These are phyloP conservation scores for Pseudanteris insignis DNA, from an alignment of 2,888 invertebrate genomes.

Conservation along the genomic window DNA sequence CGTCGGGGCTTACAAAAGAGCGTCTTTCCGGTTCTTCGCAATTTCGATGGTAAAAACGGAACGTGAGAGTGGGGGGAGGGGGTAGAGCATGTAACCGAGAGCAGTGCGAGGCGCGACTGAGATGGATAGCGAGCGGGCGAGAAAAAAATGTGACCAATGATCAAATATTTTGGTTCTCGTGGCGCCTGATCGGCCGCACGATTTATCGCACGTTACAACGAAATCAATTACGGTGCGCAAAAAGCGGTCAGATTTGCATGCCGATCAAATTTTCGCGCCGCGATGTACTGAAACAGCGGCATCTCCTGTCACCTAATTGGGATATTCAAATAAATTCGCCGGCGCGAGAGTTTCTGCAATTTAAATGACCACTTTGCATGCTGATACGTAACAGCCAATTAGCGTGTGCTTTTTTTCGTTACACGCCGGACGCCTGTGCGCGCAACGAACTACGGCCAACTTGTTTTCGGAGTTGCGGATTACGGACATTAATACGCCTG, in stretches of 20 bases:
- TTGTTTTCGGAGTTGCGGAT: conserved; percentile 8
- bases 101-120: too few species aligned
- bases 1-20: conserved; percentile 15
- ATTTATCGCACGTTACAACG: too few species aligned
- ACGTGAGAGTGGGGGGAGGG: neutral
- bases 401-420: neutral
- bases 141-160: too few species aligned
- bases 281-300: too few species aligned
- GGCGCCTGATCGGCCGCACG: too few species aligned
- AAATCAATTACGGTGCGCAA: conserved; percentile 10
- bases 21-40: conserved; percentile 27
- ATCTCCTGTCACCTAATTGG: too few species aligned
- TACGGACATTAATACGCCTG: neutral
- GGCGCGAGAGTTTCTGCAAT: conserved; percentile 8
- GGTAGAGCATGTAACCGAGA: too few species aligned
- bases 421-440: neutral
- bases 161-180: too few species aligned
- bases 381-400: neutral
- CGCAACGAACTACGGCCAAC: neutral
- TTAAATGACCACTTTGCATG: conserved; percentile 17
- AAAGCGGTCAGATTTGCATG: conserved; percentile 12
- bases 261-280: too few species aligned
- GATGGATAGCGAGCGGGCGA: too few species aligned
- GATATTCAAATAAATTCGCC: conserved; percentile 6
- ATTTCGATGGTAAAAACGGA: conserved; percentile 13